phyloP scores from a whole-genome alignment of 2,888 invertebrate genomes.

The Volucella inflata region DNA sequence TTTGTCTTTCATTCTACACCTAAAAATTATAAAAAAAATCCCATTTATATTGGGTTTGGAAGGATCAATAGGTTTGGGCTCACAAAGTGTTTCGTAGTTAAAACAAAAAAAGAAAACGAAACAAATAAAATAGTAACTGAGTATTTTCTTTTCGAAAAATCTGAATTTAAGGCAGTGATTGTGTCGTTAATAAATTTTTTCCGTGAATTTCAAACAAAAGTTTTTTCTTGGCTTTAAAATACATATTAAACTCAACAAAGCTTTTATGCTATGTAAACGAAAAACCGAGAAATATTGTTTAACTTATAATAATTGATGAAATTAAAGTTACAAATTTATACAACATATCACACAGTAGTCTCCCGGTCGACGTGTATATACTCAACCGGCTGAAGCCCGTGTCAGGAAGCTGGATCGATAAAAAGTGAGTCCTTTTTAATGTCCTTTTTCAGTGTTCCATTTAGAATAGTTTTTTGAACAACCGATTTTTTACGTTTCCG shows the following conservation, averaged over 20 bases:
- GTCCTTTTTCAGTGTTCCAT: conserved; percentile 87
- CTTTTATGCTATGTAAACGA: conserved; percentile 18
- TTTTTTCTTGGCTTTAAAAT: conserved; percentile 30
- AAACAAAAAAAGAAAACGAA: conserved; percentile 11
- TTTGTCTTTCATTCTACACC: conserved; percentile 54
- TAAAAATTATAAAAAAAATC: conserved; percentile 45
- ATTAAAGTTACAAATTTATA: conserved; percentile 74
- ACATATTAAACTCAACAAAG: conserved; percentile 40
- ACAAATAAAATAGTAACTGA: conserved; percentile 26
- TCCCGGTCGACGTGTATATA: conserved; percentile 96
- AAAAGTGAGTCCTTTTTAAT: conserved; percentile 84
- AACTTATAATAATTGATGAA: conserved; percentile 69
- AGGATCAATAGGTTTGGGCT: conserved; percentile 63
- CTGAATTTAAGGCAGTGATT: conserved; percentile 81
- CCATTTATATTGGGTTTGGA: conserved; percentile 45
- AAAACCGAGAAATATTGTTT: conserved; percentile 50
- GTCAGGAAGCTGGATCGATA: conserved; percentile 90
- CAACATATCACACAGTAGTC: conserved; percentile 92
- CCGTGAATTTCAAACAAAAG: conserved; percentile 72
- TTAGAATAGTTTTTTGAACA: conserved; percentile 84
- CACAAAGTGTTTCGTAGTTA: conserved; percentile 42
- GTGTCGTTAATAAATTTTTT: conserved; percentile 76
- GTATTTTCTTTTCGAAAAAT: conserved; percentile 65
- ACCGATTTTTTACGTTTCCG: conserved; percentile 85
- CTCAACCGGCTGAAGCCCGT: conserved; percentile 94